Evolutionary conservation across 2,797 vertebrate genomes (phyloP).

Genomic region (Picus viridis): DNA sequence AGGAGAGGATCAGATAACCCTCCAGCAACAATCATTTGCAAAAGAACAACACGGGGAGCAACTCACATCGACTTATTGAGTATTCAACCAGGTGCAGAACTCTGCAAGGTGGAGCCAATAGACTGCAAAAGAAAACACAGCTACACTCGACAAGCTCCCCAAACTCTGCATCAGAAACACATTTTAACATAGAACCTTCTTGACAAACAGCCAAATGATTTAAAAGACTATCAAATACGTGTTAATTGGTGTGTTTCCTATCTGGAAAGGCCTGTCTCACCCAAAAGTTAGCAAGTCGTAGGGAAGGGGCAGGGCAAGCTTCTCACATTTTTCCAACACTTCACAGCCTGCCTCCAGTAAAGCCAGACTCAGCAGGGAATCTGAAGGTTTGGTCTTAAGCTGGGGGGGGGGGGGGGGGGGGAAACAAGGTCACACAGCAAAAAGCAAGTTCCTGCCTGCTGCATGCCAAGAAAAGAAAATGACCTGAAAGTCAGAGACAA

Average conservation of each 20-base stretch:
- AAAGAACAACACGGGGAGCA: not conserved
- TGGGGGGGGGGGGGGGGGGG: not conserved
- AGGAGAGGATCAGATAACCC: not conserved
- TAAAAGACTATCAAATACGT: not conserved
- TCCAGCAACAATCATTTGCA: not conserved
- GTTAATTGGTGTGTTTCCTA: not conserved
- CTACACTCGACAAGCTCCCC: not conserved
- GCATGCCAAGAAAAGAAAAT: not conserved
- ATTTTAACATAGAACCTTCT: not conserved
- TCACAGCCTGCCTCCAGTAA: not conserved
- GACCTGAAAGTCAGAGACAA: not conserved
- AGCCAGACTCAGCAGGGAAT: not conserved
- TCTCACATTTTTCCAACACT: slow-evolving; percentile 5
- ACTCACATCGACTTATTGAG: not conserved
- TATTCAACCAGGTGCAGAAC: not conserved
- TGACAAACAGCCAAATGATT: not conserved
- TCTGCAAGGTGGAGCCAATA: not conserved
- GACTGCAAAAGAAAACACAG: not conserved
- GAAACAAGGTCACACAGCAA: not conserved
- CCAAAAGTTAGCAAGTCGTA: not conserved
- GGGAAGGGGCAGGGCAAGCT: not conserved
- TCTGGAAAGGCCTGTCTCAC: not conserved
- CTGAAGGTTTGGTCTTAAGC: not conserved
- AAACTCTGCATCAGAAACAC: not conserved
- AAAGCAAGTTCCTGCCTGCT: not conserved